These are phyloP conservation scores for Lagria hirta DNA, from an alignment of 2,888 invertebrate species.

Conservation along the genomic window DNA sequence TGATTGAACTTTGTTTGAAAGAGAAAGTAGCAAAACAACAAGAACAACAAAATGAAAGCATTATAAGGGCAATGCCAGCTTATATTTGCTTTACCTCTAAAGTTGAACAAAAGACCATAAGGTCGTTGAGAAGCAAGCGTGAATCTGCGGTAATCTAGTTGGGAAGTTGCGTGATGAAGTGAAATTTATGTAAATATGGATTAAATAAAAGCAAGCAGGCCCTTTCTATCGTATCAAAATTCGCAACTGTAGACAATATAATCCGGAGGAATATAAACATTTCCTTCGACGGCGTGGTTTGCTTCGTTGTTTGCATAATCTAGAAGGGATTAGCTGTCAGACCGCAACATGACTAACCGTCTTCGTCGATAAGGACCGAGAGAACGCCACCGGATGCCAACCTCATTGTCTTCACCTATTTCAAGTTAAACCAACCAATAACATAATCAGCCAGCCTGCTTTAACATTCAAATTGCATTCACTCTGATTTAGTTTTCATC, in stretches of 20 bases:
- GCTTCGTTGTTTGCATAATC: constrained; percentile 43
- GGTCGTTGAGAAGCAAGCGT: constrained; percentile 9
- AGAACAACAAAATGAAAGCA: too few relatives aligned
- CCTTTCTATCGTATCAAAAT: constrained; percentile 42
- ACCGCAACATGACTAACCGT: constrained; percentile 38
- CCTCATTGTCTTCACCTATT: constrained; percentile 31
- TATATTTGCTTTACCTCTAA: too few relatives aligned
- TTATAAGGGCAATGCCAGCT: too few relatives aligned
- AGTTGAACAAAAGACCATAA: too few relatives aligned
- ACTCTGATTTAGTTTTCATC: constrained; percentile 32
- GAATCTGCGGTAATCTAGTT: constrained; percentile 33
- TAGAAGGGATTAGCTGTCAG: constrained; percentile 37
- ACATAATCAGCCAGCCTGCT: constrained; percentile 34
- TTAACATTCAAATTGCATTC: constrained; percentile 37
- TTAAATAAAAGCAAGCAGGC: constrained; percentile 43
- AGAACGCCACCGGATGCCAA: constrained; percentile 19
- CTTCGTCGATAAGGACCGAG: constrained; percentile 35
- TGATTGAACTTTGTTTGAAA: too few relatives aligned
- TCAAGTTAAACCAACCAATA: constrained; percentile 34
- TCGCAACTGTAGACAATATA: constrained; percentile 44
- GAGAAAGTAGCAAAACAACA: too few relatives aligned
- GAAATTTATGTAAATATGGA: constrained; percentile 49
- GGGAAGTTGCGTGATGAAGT: constrained; percentile 38
- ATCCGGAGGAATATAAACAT: constrained; percentile 43
- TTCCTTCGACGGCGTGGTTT: constrained; percentile 35